Evolutionary conservation across 2,888 invertebrate species (phyloP).

Genomic region (Eilema griseolum): DNA sequence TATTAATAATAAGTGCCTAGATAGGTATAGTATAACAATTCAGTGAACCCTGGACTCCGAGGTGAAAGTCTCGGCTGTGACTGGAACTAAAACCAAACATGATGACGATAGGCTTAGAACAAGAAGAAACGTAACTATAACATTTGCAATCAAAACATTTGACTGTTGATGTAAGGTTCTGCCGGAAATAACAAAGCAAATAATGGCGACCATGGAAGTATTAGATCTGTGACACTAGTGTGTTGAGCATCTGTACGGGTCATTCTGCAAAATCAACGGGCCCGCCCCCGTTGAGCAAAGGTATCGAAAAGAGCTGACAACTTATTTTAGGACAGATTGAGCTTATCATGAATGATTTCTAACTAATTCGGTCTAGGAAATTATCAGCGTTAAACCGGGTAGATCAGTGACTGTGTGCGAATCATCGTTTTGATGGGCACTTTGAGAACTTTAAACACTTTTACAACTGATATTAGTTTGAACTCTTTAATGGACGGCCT

Average conservation of each 20-base stretch:
- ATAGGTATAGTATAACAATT: not conserved
- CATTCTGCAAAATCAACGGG: conserved; percentile 62
- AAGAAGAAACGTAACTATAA: not conserved
- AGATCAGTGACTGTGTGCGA: conserved; percentile 27
- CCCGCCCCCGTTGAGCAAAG: conserved; percentile 57
- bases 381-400: conserved; percentile 22
- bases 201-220: conserved; percentile 60
- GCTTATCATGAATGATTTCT: conserved; percentile 48
- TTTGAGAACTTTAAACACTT: conserved; percentile 44
- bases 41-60: no score
- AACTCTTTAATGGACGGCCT: conserved; percentile 44
- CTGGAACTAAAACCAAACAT: no score
- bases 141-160: conserved; percentile 30
- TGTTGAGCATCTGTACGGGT: conserved; percentile 53
- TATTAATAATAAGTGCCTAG: not conserved
- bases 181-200: conserved; percentile 54
- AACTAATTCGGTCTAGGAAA: conserved; percentile 30
- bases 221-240: conserved; percentile 67
- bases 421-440: conserved; percentile 44
- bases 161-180: conserved; percentile 39
- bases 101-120: not conserved
- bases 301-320: conserved; percentile 59
- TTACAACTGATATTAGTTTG: conserved; percentile 34
- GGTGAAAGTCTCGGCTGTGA: no score
- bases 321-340: conserved; percentile 63